Evolutionary conservation across 2,888 invertebrate genomes (phyloP), one percentile per base, ranked within the genome.

Genomic region (Drosophila acutilabella): DNA sequence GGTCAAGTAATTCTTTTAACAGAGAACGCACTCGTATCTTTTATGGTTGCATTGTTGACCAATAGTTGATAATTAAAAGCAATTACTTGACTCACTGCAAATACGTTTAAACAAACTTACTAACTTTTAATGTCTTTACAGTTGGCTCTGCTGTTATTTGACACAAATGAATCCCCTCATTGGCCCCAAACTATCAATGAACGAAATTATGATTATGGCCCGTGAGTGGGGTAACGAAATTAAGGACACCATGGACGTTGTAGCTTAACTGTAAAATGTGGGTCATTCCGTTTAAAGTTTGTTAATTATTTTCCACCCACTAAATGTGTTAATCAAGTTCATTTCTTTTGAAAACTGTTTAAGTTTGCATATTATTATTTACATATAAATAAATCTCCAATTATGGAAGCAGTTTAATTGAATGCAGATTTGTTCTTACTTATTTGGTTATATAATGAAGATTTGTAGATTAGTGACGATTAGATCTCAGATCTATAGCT

Each of bases 111-210:
- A 53, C 3, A 45, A 57, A 41, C 20, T 2, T 7, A 59, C 2
- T 59, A 38, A 58, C 16, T 7, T 44, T 60, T 72, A 62, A 68
- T 38, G 41, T 70, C 10, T 68, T 54, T 54, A 65, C 67, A 91
- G 92, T 78, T 91, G 92, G 92, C 78, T 92, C 16, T 91, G 91
- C 64, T 91, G 91, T 72, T 91, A 92, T 64, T 88, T 91, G 91
- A 91, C 92, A 33, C 91, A 91, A 81, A 81, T 91, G 87, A 89
- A 91, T 54, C 91, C 91, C 10, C 76, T 91, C 23, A 91, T 91
- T 70, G 91, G 91, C n/a, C 91, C 91, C 7, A 90, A 88, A 70
- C 87, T 91, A 50, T 73, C 88, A 6, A 90, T 78, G 86, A 90
- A 90, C 62, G 91, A 91, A 74, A 91, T 91, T 30, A 79, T 91